Conservation (phyloP, 1,140 invertebrate species). For the Akabosia matsudoensis region DNA sequence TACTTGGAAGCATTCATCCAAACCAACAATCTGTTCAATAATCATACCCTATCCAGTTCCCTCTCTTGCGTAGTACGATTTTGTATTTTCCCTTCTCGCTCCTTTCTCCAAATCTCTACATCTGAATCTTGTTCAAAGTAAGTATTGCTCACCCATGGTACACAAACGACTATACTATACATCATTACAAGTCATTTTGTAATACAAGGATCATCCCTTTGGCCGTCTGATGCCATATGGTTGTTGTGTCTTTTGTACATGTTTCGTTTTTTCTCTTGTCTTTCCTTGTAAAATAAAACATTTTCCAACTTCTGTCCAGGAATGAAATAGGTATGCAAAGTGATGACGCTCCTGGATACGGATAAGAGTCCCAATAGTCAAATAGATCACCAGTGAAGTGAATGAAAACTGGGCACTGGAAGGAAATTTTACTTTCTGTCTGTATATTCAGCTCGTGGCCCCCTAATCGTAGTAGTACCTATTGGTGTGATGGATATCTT, state of each 20-base stretch:
- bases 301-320: no score
- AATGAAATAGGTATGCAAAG: neutral
- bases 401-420: neutral
- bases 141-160: neutral
- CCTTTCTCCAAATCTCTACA: neutral
- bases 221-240: neutral
- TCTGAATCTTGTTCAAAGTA: neutral
- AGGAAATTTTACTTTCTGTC: neutral
- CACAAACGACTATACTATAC: neutral
- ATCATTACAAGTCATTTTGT: neutral
- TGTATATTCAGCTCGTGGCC: neutral
- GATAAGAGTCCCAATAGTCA: slow-evolving; percentile 2
- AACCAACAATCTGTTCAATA: neutral
- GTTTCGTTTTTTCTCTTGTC: neutral
- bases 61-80: neutral
- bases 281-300: no score
- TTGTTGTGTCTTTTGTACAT: neutral
- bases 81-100: neutral
- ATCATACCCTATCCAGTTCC: neutral
- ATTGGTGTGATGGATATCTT: neutral
- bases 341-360: neutral
- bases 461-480: neutral
- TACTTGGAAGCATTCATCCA: neutral
- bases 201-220: neutral
- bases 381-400: slow-evolving; percentile 15